These are phyloP conservation scores for Drosophila orena DNA, from an alignment of 1,140 invertebrate species.

Conservation along the genomic window DNA sequence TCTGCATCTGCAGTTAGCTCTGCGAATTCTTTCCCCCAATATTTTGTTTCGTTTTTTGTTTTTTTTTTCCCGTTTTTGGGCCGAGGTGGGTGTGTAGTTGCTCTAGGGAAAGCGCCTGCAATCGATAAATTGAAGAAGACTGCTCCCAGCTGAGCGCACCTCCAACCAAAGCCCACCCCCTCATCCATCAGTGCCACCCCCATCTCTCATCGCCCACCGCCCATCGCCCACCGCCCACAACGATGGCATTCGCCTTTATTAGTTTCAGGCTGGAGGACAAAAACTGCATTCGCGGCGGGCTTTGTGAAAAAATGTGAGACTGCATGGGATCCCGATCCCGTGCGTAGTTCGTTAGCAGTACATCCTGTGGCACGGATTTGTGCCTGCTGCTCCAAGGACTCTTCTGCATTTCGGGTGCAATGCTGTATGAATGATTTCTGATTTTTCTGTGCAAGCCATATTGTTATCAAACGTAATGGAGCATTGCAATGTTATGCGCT, in stretches of 20 bases:
- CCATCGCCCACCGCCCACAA: background rate
- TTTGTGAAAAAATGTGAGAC: slow-evolving; percentile 65
- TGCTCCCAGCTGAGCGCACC: slow-evolving; percentile 23
- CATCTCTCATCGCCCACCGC: slow-evolving; percentile 1
- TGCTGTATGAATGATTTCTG: slow-evolving; percentile 26
- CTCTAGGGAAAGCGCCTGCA: slow-evolving; percentile 24
- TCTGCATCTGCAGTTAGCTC: slow-evolving; percentile 47
- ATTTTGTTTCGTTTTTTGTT: background rate
- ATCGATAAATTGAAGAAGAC: slow-evolving; percentile 52
- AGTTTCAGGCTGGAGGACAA: slow-evolving; percentile 51
- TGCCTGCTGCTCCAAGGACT: slow-evolving; percentile 27
- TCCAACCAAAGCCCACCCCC: slow-evolving; percentile 8
- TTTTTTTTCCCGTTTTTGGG: slow-evolving; percentile 7
- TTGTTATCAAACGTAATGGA: no score
- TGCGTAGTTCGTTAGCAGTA: slow-evolving; percentile 43
- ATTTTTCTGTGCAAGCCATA: background rate
- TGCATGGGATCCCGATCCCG: slow-evolving; percentile 26
- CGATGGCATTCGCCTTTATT: slow-evolving; percentile 47
- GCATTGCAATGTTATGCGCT: no score
- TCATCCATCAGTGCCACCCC: slow-evolving; percentile 18
- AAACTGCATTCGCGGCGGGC: slow-evolving; percentile 55
- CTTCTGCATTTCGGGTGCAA: background rate
- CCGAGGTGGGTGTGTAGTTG: background rate
- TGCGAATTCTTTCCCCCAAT: slow-evolving; percentile 12
- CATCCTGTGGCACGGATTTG: slow-evolving; percentile 48